These are phyloP conservation scores for Motacilla tschutschensis DNA, from an alignment of 2,113 vertebrate genomes.

Conservation along the genomic window DNA sequence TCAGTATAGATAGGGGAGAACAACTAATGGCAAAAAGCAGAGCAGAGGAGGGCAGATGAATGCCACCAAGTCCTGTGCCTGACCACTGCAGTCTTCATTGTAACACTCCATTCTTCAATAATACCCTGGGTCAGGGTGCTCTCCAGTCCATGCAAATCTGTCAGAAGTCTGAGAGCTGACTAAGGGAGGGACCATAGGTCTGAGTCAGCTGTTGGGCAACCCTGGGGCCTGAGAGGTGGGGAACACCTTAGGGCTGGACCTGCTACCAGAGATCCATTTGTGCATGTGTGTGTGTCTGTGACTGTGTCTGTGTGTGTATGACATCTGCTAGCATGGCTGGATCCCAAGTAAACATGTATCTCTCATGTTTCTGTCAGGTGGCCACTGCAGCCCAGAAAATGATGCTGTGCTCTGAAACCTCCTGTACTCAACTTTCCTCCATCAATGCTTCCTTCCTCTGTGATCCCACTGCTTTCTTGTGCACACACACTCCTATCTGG, in stretches of 20 bases:
- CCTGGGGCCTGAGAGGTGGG: accelerated
- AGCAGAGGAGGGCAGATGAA: neutral
- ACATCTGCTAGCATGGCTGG: neutral
- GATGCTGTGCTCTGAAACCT: accelerated
- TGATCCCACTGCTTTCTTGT: neutral
- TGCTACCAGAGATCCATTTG: neutral
- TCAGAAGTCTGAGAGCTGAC: neutral
- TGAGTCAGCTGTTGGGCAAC: neutral
- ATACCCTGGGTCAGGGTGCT: neutral
- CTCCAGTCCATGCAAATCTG: neutral
- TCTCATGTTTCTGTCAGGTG: neutral
- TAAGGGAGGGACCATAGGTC: neutral
- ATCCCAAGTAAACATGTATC: neutral
- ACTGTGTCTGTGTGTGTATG: no score
- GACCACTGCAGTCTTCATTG: neutral
- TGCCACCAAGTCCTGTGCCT: neutral
- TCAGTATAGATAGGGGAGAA: neutral
- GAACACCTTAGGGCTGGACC: neutral
- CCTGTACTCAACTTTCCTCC: neutral
- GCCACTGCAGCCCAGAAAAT: neutral
- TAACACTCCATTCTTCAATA: neutral
- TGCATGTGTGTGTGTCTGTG: neutral
- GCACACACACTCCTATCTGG: accelerated
- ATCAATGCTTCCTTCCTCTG: neutral
- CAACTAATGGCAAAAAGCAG: neutral